Base-by-base conservation (phyloP, 92 coral and sea anemone genomes). In the Palythoa caribaeorum region DNA sequence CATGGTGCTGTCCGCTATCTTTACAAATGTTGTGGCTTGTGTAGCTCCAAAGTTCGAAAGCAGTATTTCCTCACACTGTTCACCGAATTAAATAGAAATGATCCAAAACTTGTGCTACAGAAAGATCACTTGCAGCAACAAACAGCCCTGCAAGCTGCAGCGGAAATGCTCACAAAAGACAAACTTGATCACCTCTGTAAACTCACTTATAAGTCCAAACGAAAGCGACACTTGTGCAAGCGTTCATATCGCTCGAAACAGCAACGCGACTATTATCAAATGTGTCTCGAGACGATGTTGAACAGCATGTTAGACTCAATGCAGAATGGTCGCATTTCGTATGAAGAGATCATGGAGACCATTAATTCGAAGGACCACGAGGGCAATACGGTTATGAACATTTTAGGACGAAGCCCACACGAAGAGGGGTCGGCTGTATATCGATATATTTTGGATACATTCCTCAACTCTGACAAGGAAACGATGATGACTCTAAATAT, bases 1-100 rank as follows among this genome's bases (percentile, higher is more conserved):
- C 86, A 81, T 6, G 86, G 86, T 11, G 86, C 86, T n/a, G 86
- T 81, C 21, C 86, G 86, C 76, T 81, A 81, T 14, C 86, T 81
- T 9, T 81, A 81, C 37, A 81, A 81, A 50, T 81, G 86, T 51
- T 81, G 86, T 81, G 86, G 86, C 5, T 44, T 81, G 14, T 81
- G 86, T 39, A 81, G 86, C 35, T 81, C 86, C 10, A 81, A 66
- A 71, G 86, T 81, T 81, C 86, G 86, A 28, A 81, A 81, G 53
- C 86, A 81, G 35, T 81, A 81, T 81, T 81, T 81, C 73, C 74
- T 81, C 6, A 81, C 86, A 5, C 47, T 81, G 73, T 81, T 81
- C 50, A 15, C 71, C 55, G 86, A 81, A 47, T 69, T 81, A 16
- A 81, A 69, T 36, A 68, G 37, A 28, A 81, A 53, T 28, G 86